Evolutionary conservation across 1,140 invertebrate genomes (phyloP), one percentile per base, ranked within the genome.

Genomic region (Chironomus tepperi): DNA sequence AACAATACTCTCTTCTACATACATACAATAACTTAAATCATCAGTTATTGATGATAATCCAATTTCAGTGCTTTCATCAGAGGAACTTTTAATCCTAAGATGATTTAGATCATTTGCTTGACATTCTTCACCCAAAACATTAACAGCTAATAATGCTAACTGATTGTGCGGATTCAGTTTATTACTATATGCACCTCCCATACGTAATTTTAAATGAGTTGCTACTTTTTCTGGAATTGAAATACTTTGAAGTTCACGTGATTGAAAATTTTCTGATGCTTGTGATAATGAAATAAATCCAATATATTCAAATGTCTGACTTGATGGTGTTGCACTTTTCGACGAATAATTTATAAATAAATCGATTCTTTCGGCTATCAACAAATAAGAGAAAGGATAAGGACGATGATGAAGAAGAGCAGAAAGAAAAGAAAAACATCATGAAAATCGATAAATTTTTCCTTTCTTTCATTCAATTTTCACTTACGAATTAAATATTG

Each of bases 21-120:
- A 98, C 95, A 98, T 98, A 73, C 95, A 93, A 83, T 97, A 97
- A 0, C 95, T 91, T n/a, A 98, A 84, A 83, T 98, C 95, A 80
- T 98, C 95, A 78, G 95, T 93, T 0, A 93, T 90, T 1, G 94
- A 96, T 74, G 89, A 90, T 75, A 90, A 89, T 0, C 78, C 78
- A 42, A 79, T 74, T 74, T 82, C 82, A 12, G n/a, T 57, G 10
- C 81, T 77, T 42, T 78, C 77, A 79, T 85, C 76, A 74, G 79
- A 74, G 75, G 75, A 3, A 76, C 75, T 42, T 34, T 74, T 78
- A 16, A 75, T 67, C 3, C 77, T 76, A 1, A 76, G 76, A n/a
- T 83, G 79, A 76, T 83, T 73, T 64, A 15, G 65, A 42, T 67
- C 67, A 7, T 47, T 43, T 24, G 42, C 19, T 16, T 12, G 78